These are phyloP conservation scores for Gisinianus flammeolus DNA, from an alignment of 2,888 invertebrate genomes.

Conservation along the genomic window DNA sequence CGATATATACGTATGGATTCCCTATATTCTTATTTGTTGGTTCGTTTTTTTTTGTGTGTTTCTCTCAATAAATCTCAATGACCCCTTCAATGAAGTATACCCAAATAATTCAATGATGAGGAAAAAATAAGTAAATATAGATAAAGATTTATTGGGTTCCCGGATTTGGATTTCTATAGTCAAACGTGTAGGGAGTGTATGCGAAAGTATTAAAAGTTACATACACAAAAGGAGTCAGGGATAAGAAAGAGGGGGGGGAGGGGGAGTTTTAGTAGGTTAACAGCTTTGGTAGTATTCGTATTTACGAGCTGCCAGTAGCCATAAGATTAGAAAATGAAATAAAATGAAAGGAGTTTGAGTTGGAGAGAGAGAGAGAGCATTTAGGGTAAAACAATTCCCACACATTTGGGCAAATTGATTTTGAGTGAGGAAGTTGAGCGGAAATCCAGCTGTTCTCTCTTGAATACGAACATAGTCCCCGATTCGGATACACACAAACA, in stretches of 20 bases:
- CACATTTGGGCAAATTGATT: conserved; percentile 18
- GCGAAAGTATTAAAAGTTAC: neutral
- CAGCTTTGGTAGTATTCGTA: too few species aligned
- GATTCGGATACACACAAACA: neutral
- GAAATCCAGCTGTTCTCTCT: neutral
- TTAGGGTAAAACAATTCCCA: conserved; percentile 16
- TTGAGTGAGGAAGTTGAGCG: neutral
- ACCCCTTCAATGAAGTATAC: too few species aligned
- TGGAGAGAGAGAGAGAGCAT: neutral
- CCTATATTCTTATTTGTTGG: too few species aligned
- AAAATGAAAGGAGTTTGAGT: neutral
- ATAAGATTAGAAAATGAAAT: neutral
- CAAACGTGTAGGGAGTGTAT: neutral
- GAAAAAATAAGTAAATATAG: too few species aligned
- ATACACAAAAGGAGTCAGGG: too few species aligned
- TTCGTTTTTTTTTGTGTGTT: neutral
- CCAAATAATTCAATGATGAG: too few species aligned
- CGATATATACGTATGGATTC: neutral
- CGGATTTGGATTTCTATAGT: too few species aligned
- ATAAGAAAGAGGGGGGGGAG: too few species aligned
- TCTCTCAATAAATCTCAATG: neutral
- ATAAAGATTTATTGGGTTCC: too few species aligned
- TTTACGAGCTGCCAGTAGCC: neutral
- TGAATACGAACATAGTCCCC: neutral
- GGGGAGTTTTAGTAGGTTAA: too few species aligned